A percentile compares a stretch with the other conserved stretches of the same genome.
Evolutionary conservation across 2,113 vertebrate genomes (phyloP).

Genomic region (Phaethon lepturus): DNA sequence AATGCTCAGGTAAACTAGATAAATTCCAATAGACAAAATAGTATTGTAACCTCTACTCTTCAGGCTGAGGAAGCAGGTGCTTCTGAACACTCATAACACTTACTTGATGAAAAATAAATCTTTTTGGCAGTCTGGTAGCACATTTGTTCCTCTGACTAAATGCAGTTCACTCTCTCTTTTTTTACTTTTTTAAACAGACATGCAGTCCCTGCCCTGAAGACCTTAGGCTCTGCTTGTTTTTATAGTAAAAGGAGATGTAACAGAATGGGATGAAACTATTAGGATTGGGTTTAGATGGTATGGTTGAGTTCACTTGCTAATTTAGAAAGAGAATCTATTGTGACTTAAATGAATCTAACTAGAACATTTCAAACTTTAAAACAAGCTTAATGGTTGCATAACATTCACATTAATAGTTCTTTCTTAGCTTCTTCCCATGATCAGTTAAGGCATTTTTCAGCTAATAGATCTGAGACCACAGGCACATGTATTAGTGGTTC

Average conservation of each 20-base stretch:
- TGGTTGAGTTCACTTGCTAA: not conserved
- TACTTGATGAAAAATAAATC: not conserved
- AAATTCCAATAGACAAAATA: not conserved
- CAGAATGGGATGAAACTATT: not conserved
- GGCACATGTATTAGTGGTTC: rapidly evolving
- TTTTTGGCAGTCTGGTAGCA: not conserved
- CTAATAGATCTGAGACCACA: not conserved
- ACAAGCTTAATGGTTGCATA: constrained; percentile 33
- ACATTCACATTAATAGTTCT: constrained; percentile 5
- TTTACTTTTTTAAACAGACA: not conserved
- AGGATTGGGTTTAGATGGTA: not conserved
- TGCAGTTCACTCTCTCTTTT: not conserved
- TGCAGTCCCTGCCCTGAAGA: not conserved
- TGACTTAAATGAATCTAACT: not conserved
- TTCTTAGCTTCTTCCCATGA: not conserved
- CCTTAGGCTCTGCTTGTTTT: not conserved
- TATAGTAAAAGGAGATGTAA: not conserved
- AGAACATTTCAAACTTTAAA: constrained; percentile 23
- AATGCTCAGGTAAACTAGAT: not conserved
- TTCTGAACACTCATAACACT: not conserved
- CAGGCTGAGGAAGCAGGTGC: not conserved
- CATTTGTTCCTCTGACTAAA: not conserved
- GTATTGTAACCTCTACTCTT: not conserved
- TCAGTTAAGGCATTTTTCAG: not conserved
- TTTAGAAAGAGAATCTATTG: constrained; percentile 6